These are phyloP conservation scores for Oligia latruncula DNA, from an alignment of 2,888 invertebrate species.

Conservation along the genomic window DNA sequence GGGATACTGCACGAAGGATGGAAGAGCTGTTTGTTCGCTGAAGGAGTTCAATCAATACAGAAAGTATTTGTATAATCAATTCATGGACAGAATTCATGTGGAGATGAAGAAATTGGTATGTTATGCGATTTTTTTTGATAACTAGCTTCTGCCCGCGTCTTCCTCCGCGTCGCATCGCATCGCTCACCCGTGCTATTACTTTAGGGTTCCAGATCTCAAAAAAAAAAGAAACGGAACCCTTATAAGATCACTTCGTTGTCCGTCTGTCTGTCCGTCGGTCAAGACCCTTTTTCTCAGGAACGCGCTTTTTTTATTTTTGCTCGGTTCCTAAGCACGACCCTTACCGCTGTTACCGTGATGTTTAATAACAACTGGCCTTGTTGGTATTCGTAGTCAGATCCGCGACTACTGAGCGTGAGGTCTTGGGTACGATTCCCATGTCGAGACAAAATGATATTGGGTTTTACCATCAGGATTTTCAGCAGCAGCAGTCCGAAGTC, in stretches of 20 bases:
- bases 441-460: not conserved
- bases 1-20: constrained; percentile 90
- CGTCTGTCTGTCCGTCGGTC: no score
- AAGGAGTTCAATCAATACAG: constrained; percentile 92
- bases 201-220: no score
- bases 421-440: not conserved
- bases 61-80: constrained; percentile 89
- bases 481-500: not conserved
- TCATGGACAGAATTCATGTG: constrained; percentile 88
- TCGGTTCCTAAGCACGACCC: not conserved
- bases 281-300: no score
- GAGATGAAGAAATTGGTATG: constrained; percentile 82
- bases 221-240: no score
- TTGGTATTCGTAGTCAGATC: not conserved
- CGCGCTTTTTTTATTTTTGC: not conserved
- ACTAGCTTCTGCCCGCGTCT: not conserved
- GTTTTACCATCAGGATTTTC: not conserved
- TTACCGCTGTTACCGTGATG: not conserved
- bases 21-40: constrained; percentile 91
- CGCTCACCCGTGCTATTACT: not conserved
- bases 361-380: not conserved
- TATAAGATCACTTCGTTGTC: no score
- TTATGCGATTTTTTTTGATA: not conserved
- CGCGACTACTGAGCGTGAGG: not conserved
- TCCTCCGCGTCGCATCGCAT: not conserved